Base-by-base conservation (phyloP, 35 echinoderm and acorn worm genomes). In the Amphiura filiformis region DNA sequence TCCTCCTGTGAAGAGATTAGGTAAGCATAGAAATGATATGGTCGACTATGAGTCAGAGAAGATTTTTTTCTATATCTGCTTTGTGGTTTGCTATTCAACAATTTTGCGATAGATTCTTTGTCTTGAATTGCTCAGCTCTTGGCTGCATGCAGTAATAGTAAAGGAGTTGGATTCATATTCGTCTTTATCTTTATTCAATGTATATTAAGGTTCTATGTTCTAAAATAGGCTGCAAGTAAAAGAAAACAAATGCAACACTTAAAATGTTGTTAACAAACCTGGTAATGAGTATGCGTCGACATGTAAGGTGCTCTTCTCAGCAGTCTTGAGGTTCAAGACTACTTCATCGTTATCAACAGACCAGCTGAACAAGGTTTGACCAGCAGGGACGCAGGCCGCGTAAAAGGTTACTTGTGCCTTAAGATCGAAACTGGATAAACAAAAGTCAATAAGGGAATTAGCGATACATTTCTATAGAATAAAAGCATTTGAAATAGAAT, bases 321-420 rank as follows among this genome's bases (percentile, higher is more conserved):
- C 82, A 0, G 86, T 97, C 57, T 91, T 90, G 0, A 93, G 76
- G 80, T 92, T 93, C 39, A 97, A 57, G 7, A 80, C 56, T 23
- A 97, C 81, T 18, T 39, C 78, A 20, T 38, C 35, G 80, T 93
- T 86, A 87, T 93, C 80, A 23, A 93, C 91, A 33, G 83, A 77
- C 94, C 94, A 97, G 0, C 32, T 32, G 70, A 90, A 97, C 2
- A 34, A 47, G 1, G 88, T 97, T 30, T 64, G 49, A 0, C 86
- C 90, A 1, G 91, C 82, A 26, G 87, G 83, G 1, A 89, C 94
- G 52, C 94, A 97, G 0, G 82, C 94, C 9, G 90, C 39, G 56
- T 88, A 88, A 39, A 89, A 96, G 1, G 75, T 80, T 31, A 97
- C 88, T 23, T 83, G 37, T 32, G 94, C 91, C 0, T 37, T 36